phyloP scores from a whole-genome alignment of 2,888 invertebrate genomes.

The Hypsopygia costalis region DNA sequence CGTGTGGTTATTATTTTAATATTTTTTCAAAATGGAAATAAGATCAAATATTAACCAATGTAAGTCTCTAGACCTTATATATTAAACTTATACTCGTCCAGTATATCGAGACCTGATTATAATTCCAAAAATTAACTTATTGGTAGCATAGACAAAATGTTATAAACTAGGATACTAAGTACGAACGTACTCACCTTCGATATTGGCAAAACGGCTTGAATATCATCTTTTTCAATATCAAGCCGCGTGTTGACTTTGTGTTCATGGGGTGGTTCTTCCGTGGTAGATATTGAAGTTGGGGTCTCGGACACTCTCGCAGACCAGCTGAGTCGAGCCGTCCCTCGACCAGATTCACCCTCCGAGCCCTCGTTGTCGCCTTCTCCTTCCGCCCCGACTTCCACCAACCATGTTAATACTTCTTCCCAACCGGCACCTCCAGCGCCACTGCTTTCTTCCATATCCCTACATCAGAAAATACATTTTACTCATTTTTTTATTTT shows the following conservation, averaged over 20 bases:
- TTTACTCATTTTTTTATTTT: too few relatives aligned
- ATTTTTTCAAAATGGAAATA: too few relatives aligned
- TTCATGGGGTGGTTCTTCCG: constrained; percentile 68
- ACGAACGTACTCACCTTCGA: too few relatives aligned
- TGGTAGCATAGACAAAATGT: too few relatives aligned
- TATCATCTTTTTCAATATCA: constrained; percentile 95
- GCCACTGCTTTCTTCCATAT: constrained; percentile 55
- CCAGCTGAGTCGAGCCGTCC: constrained; percentile 93
- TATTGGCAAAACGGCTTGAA: constrained; percentile 95
- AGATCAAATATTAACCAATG: too few relatives aligned
- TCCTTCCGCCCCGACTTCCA: constrained; percentile 93
- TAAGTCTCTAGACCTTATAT: too few relatives aligned
- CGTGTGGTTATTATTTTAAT: too few relatives aligned
- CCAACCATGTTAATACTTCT: constrained; percentile 94
- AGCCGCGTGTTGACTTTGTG: constrained; percentile 89
- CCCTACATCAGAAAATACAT: constrained; percentile 33
- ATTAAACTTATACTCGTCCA: too few relatives aligned
- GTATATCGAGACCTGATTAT: too few relatives aligned
- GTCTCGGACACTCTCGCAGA: constrained; percentile 79
- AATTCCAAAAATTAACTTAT: too few relatives aligned
- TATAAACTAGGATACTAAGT: too few relatives aligned
- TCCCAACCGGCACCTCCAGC: constrained; percentile 80
- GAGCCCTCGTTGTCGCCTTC: constrained; percentile 73
- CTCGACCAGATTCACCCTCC: constrained; percentile 83
- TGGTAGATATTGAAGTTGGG: constrained; percentile 48